These are phyloP conservation scores for Hoplias malabaricus DNA, from an alignment of 2,113 vertebrate species.

Conservation along the genomic window DNA sequence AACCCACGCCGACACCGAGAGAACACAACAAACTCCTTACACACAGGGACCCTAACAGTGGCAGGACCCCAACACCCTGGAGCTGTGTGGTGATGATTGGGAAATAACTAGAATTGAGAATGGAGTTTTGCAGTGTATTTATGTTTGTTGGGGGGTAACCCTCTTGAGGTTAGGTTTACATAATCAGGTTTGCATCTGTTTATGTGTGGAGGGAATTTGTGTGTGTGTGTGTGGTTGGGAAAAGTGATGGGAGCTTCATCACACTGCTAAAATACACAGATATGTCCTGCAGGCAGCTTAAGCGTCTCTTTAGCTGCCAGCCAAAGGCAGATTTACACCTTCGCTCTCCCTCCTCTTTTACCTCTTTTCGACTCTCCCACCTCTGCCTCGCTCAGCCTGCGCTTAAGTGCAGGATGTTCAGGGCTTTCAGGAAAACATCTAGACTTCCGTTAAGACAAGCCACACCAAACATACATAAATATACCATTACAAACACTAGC, in stretches of 20 bases:
- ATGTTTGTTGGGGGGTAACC: not conserved
- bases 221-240: not conserved
- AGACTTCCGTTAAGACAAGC: not conserved
- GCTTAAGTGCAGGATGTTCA: not conserved
- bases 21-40: too few species aligned
- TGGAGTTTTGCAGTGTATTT: too few species aligned
- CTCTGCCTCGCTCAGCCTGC: too few species aligned
- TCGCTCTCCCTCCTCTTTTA: too few species aligned
- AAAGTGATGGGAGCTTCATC: conserved; percentile 14
- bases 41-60: too few species aligned
- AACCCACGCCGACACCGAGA: too few species aligned
- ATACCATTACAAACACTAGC: not conserved
- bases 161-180: conserved; percentile 12
- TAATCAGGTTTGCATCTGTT: conserved; percentile 4
- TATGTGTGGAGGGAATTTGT: not conserved
- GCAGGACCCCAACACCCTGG: too few species aligned
- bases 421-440: not conserved
- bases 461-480: not conserved
- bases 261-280: conserved; percentile 9
- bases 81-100: too few species aligned
- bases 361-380: not conserved
- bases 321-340: conserved; percentile 12
- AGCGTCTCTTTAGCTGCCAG: not conserved
- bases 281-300: not conserved
- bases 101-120: too few species aligned